A percentile compares a stretch with the other conserved stretches of the same genome.
Evolutionary conservation across 2,797 vertebrate species (phyloP).

Genomic region (Sebastes jordani): DNA sequence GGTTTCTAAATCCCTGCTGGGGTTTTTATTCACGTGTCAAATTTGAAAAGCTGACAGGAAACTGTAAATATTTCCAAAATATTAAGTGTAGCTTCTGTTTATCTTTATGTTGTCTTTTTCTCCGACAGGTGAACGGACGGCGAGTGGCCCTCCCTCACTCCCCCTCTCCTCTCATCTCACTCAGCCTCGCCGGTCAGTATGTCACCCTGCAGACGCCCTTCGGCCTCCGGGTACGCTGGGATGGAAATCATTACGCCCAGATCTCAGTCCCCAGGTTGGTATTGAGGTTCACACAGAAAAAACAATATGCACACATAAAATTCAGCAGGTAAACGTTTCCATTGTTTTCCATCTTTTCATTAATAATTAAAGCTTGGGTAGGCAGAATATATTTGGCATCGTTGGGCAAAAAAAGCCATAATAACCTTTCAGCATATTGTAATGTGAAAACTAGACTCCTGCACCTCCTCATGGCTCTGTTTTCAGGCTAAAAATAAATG

Average conservation of each 20-base stretch:
- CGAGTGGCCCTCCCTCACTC: slow-evolving; percentile 79
- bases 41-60: background rate
- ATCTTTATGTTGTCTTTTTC: slow-evolving; percentile 5
- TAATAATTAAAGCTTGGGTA: accelerated
- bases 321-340: too few species aligned
- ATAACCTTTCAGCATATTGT: too few species aligned
- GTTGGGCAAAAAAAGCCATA: too few species aligned
- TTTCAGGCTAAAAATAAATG: too few species aligned
- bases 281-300: background rate
- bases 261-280: slow-evolving; percentile 83
- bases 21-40: background rate
- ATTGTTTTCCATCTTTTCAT: too few species aligned
- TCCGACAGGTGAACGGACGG: slow-evolving; percentile 74
- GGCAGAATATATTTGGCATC: too few species aligned
- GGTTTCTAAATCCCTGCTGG: background rate
- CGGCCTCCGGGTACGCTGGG: slow-evolving; percentile 84
- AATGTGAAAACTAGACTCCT: too few species aligned
- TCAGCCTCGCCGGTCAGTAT: slow-evolving; percentile 82
- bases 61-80: background rate
- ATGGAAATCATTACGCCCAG: slow-evolving; percentile 84
- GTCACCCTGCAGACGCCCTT: slow-evolving; percentile 81
- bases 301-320: too few species aligned
- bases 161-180: slow-evolving; percentile 71
- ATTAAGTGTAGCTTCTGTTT: background rate
- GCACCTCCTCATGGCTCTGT: too few species aligned